Evolutionary conservation across 2,888 invertebrate genomes (phyloP), one percentile per base, ranked within the genome.

Genomic region (Octonoba sinensis): DNA sequence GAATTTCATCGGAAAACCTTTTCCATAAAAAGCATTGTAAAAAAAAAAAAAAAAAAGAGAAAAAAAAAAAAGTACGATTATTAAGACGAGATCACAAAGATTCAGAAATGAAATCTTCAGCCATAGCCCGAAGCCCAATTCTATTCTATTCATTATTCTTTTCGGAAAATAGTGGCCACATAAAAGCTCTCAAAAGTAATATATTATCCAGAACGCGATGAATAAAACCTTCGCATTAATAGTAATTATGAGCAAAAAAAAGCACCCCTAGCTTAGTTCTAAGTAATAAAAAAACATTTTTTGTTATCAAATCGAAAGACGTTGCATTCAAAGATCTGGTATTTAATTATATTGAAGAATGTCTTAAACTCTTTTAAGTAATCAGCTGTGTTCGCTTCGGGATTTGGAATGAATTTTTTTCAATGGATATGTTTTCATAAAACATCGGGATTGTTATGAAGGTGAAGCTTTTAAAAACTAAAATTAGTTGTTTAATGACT

Each of bases 211-310:
- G n/a, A 69, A 49, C 15, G 20, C 51, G 56, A 56, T 64, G 77
- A 77, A 77, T 77, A 70, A 76, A 76, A 65, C 22, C 70, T 49
- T 59, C 56, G 69, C 76, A 76, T 76, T 76, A 76, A 69, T 76
- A 65, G 69, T 77, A 77, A 77, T 77, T 77, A 77, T 57, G 44
- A 24, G 46, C 20, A 74, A 54, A 77, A 70, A 62, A 77, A 77
- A 47, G 62, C 57, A 65, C 47, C 66, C 72, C 51, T 27, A 62
- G 62, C 62, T 20, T 65, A 16, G 64, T 57, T 54, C 24, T 47
- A 65, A 27, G 56, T 36, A 13, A 16, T 8, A 57, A 65, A 36
- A 49, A 75, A 60, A 18, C 16, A 72, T 64, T 72, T 64, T 74
- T 27, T 57, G 67, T 51, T 67, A 67, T 67, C 75, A 75, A 75